Conservation (phyloP, 2,888 invertebrate species). For the Teinopalpus imperialis region DNA sequence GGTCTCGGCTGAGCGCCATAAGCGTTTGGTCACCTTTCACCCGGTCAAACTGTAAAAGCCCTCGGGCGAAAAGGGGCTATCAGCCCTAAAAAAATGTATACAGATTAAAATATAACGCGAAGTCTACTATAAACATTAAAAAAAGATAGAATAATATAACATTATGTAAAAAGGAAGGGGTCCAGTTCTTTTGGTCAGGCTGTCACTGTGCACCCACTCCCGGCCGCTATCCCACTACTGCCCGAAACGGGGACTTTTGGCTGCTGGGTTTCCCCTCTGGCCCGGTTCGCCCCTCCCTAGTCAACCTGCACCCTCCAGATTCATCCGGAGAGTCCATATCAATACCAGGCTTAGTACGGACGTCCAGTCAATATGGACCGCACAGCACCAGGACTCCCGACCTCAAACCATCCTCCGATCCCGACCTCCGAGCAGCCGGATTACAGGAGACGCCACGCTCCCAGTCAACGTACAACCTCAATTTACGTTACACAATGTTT, state of each 20-base stretch:
- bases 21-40: no score
- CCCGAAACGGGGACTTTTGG: slow-evolving; percentile 98
- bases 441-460: slow-evolving; percentile 25
- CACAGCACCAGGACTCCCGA: slow-evolving; percentile 34
- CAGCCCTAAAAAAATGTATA: no score
- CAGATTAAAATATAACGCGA: no score
- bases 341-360: slow-evolving; percentile 97
- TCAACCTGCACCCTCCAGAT: slow-evolving; percentile 67
- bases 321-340: slow-evolving; percentile 95
- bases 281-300: slow-evolving; percentile 93
- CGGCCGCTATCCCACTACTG: slow-evolving; percentile 95
- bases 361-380: slow-evolving; percentile 79
- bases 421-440: slow-evolving; percentile 25
- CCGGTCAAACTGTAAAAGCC: no score
- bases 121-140: no score
- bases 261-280: slow-evolving; percentile 94
- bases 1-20: no score
- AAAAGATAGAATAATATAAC: no score
- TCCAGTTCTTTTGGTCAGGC: slow-evolving; percentile 84
- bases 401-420: slow-evolving; percentile 17
- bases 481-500: no score
- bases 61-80: no score
- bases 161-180: slow-evolving; percentile 63
- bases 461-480: neutral
- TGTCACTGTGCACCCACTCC: slow-evolving; percentile 92